phyloP scores from a whole-genome alignment of 2,113 vertebrate species.

The Cephalopterus ornatus region DNA sequence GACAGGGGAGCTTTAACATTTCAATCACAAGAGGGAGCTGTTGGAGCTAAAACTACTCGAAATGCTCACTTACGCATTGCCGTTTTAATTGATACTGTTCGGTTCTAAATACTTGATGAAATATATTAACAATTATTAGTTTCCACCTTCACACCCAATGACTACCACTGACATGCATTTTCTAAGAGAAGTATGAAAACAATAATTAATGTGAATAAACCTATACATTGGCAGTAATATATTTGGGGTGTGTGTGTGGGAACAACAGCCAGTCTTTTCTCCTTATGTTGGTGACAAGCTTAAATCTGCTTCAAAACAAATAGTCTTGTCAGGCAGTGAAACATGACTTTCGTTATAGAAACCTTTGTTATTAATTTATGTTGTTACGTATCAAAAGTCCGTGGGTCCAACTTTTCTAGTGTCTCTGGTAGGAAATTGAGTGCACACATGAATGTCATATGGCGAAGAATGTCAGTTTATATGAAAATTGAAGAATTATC shows the following conservation, averaged over 20 bases:
- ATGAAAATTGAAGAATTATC: constrained; percentile 64
- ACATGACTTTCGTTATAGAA: constrained; percentile 45
- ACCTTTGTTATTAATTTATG: constrained; percentile 1
- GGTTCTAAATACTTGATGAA: constrained; percentile 71
- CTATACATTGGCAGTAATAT: constrained; percentile 36
- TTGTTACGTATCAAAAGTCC: constrained; percentile 11
- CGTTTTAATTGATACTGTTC: constrained; percentile 45
- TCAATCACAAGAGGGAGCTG: constrained; percentile 76
- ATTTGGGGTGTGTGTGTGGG: constrained; percentile 6
- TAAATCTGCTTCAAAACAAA: constrained; percentile 63
- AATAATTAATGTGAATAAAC: constrained; percentile 71
- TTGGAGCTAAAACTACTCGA: constrained; percentile 68
- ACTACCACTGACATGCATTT: constrained; percentile 62
- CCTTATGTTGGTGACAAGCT: constrained; percentile 42
- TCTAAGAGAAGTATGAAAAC: constrained; percentile 62
- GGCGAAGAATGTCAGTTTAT: constrained; percentile 52
- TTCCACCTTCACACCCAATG: constrained; percentile 49
- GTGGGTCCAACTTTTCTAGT: constrained; percentile 31
- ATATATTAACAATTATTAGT: constrained; percentile 74
- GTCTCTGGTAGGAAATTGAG: not conserved
- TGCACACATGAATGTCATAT: not conserved
- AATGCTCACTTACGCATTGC: not conserved
- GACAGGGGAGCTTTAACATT: not conserved
- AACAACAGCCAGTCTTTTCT: constrained; percentile 43
- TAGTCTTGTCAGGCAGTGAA: constrained; percentile 42